Evolutionary conservation across 2,113 vertebrate species (phyloP), one percentile per base, ranked within the genome.

Genomic region (Sminthopsis crassicaudata): DNA sequence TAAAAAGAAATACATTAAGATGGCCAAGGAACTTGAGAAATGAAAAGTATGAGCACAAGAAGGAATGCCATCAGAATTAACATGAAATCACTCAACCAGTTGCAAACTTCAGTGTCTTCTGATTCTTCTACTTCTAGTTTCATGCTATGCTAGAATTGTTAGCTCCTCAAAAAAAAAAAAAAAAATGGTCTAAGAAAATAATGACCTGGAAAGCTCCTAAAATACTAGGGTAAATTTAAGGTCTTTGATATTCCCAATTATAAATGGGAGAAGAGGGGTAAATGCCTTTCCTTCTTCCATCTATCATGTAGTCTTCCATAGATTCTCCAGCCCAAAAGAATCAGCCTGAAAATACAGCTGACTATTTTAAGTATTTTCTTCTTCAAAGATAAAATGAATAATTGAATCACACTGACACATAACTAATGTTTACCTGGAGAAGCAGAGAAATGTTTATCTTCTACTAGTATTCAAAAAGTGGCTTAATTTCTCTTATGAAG

Each of bases 401-500:
- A 30, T 92, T 92, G 89, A 23, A 93, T 0, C 95, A 91, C 8
- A 90, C 26, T 12, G 16, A 42, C 93, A 95, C 42, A 91, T 52
- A 67, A 89, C 2, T 84, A 42, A 84, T 84, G 19, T 42, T 42
- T 42, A 42, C 67, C 67, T 42, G 67, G 67, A 84, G n/a, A 84
- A 84, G 67, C 67, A 84, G 14, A 76, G 16, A 76, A 76, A 76
- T 76, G 67, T 10, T 42, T 84, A n/a, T n/a, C 36, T 76, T 76
- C 36, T 36, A 67, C 51, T 0, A 92, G 50, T 46, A 93, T 91
- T 94, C 84, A 91, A 11, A 97, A 96, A 94, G 90, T 92, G 94
- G 92, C 7, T 60, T 93, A 25, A 95, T 96, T 30, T 89, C n/a
- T 30, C 67, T 57, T 95, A 91, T 24, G 22, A 96, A 76, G 2